phyloP scores from a whole-genome alignment of 2,113 vertebrate genomes.

The Amblyornis subalaris region DNA sequence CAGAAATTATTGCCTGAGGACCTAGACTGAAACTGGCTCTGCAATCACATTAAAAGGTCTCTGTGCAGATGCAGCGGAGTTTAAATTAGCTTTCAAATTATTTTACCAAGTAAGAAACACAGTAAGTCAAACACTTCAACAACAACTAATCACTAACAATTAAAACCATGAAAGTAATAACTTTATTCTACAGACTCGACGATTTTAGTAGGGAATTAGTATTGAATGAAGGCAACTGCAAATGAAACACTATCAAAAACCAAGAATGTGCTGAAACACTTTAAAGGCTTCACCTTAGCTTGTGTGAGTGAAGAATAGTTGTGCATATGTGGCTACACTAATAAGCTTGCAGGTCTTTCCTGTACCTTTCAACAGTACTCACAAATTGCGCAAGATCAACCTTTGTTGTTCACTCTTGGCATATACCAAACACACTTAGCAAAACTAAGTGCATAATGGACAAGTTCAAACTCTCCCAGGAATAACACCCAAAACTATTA shows the following conservation, averaged over 20 bases:
- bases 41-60: background rate
- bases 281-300: background rate
- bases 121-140: background rate
- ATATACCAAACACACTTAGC: background rate
- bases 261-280: rapidly evolving
- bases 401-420: background rate
- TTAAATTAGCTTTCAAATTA: background rate
- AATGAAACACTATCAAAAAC: background rate
- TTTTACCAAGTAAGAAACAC: slow-evolving; percentile 12
- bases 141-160: background rate
- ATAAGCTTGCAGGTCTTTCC: background rate
- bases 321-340: background rate
- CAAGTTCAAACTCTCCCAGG: background rate
- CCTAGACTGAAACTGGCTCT: background rate
- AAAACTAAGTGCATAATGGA: background rate
- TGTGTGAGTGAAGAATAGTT: background rate
- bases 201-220: background rate
- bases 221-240: background rate
- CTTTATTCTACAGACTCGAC: slow-evolving; percentile 17
- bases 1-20: background rate
- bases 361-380: background rate
- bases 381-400: background rate
- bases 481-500: background rate
- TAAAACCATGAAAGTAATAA: background rate
- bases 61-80: background rate